Evolutionary conservation across 2,888 invertebrate genomes (phyloP).

Genomic region (Cosmia pyralina): DNA sequence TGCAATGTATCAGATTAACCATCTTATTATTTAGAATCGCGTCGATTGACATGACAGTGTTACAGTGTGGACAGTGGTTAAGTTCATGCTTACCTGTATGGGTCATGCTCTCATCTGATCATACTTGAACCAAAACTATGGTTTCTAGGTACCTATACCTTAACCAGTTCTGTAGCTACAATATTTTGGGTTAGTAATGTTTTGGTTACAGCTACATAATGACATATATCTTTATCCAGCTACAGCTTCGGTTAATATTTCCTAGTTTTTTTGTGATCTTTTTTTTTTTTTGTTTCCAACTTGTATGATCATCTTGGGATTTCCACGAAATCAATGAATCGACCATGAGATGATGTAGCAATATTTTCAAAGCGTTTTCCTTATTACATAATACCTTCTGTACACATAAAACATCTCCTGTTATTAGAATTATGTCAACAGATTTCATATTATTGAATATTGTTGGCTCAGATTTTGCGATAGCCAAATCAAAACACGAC

Average conservation of each 20-base stretch:
- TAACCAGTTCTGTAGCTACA: background rate
- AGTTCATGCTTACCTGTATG: background rate
- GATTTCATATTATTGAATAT: background rate
- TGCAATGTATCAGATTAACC: constrained; percentile 4
- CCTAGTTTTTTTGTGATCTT: too few species aligned
- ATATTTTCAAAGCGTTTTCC: background rate
- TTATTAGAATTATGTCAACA: background rate
- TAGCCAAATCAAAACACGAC: constrained; percentile 20
- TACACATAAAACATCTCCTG: too few species aligned
- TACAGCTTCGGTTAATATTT: too few species aligned
- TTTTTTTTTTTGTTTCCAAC: background rate
- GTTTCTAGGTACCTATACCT: background rate
- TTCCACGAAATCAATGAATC: constrained; percentile 2
- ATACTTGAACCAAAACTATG: background rate
- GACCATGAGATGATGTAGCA: constrained; percentile 7
- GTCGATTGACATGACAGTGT: background rate
- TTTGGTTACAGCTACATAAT: background rate
- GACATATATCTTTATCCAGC: background rate
- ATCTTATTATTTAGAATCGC: background rate
- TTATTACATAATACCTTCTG: background rate
- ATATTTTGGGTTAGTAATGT: background rate
- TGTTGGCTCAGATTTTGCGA: background rate
- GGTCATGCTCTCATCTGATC: background rate
- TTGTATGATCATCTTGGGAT: background rate
- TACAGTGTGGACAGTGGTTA: background rate